These are phyloP conservation scores for Chymomyza costata DNA, from an alignment of 1,140 invertebrate species.

Conservation along the genomic window DNA sequence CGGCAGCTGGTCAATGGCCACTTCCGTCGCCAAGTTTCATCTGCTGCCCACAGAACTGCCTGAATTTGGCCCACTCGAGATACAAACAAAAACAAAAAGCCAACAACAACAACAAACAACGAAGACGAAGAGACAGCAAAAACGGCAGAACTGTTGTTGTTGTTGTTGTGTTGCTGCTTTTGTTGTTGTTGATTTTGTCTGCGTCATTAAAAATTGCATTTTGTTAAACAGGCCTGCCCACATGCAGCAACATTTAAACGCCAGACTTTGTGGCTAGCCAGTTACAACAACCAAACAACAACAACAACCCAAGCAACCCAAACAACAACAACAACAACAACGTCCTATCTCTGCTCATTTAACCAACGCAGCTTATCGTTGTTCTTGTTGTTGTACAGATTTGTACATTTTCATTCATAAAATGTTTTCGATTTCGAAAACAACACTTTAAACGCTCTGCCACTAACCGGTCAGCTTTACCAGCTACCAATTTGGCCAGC, in stretches of 20 bases:
- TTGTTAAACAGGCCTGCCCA: slow-evolving; percentile 50
- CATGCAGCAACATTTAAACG: slow-evolving; percentile 33
- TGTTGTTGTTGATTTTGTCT: slow-evolving; percentile 35
- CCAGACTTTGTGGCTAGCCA: slow-evolving; percentile 56
- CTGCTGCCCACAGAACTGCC: slow-evolving; percentile 54
- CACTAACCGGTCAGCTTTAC: no score
- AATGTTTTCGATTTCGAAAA: slow-evolving; percentile 9
- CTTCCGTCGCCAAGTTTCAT: slow-evolving; percentile 2
- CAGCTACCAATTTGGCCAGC: no score
- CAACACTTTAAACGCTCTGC: no score
- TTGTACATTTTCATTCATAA: slow-evolving; percentile 60
- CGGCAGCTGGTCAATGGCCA: slow-evolving; percentile 5
- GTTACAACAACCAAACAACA: slow-evolving; percentile 17
- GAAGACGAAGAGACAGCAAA: no score
- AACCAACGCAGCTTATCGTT: slow-evolving; percentile 27
- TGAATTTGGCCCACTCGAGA: slow-evolving; percentile 41
- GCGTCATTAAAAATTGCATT: slow-evolving; percentile 69
- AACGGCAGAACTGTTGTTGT: no score
- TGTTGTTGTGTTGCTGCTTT: slow-evolving; percentile 43
- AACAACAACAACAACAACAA: slow-evolving; percentile 14
- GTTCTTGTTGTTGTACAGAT: slow-evolving; percentile 30
- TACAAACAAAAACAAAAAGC: slow-evolving; percentile 49
- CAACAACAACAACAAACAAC: not conserved
- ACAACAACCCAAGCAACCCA: slow-evolving; percentile 13
- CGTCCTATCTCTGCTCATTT: slow-evolving; percentile 36